phyloP scores from a whole-genome alignment of 1,140 invertebrate genomes.

The Leptopilina boulardi region DNA sequence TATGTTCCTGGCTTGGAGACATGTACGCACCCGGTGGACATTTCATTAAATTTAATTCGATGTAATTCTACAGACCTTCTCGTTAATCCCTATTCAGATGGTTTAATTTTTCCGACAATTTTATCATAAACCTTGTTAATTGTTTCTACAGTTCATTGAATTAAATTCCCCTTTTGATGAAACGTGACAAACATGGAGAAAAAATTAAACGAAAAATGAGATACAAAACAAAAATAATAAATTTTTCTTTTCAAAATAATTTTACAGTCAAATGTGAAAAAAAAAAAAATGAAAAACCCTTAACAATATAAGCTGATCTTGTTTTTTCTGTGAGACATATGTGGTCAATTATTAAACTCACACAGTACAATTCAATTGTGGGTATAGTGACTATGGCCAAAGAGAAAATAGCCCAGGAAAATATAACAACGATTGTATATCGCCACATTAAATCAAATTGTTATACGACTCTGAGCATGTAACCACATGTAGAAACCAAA shows the following conservation, averaged over 20 bases:
- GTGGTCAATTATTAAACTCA: constrained; percentile 23
- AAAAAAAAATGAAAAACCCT: not conserved
- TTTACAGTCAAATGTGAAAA: no score
- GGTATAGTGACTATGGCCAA: constrained; percentile 13
- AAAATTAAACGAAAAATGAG: no score
- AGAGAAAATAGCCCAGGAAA: constrained; percentile 11
- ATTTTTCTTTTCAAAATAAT: no score
- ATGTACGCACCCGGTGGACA: not conserved
- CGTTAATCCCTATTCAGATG: not conserved
- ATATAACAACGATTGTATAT: constrained; percentile 21
- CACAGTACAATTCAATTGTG: not conserved
- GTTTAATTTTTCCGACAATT: not conserved
- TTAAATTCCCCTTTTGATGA: no score
- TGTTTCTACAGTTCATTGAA: no score
- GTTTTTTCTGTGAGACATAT: not conserved
- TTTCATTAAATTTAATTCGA: constrained; percentile 26
- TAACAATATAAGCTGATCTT: constrained; percentile 18
- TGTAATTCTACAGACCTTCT: not conserved
- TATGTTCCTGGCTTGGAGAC: constrained; percentile 4
- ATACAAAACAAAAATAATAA: not conserved
- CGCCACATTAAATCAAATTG: constrained; percentile 32
- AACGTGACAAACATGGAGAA: no score
- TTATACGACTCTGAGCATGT: constrained; percentile 24
- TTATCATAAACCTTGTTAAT: no score
- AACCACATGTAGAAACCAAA: constrained; percentile 1